These are phyloP conservation scores for Cynocephalus volans DNA, from an alignment of 2,113 vertebrate genomes.

Conservation along the genomic window DNA sequence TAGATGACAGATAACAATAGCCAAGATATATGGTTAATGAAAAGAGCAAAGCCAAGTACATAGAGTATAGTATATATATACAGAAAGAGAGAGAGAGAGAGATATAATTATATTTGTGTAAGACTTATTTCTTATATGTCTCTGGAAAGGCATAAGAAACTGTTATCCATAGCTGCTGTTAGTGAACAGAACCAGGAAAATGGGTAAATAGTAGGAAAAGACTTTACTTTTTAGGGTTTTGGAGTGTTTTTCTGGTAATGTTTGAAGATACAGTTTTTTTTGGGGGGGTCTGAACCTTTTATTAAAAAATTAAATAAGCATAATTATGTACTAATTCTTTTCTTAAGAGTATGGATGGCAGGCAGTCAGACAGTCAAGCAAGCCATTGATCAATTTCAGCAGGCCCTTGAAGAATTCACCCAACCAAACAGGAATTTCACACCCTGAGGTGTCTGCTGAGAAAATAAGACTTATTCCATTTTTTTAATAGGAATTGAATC, in stretches of 20 bases:
- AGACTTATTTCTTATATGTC: background rate
- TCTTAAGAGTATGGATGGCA: background rate
- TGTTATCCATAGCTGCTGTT: background rate
- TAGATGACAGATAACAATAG: background rate
- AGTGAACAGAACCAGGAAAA: background rate
- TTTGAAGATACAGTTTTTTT: background rate
- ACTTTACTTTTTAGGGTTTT: background rate
- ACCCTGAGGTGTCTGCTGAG: background rate
- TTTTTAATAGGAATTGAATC: constrained; percentile 33
- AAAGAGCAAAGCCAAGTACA: background rate
- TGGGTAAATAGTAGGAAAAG: background rate
- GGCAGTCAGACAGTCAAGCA: background rate
- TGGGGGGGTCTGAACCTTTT: background rate
- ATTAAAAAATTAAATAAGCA: constrained; percentile 41
- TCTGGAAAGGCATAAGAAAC: background rate
- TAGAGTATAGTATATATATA: background rate
- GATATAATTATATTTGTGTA: background rate
- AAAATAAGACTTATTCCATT: background rate
- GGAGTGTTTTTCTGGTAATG: background rate
- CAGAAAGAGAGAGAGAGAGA: background rate
- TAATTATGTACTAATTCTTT: constrained; percentile 4
- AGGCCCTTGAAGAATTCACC: constrained; percentile 22
- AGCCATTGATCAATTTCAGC: background rate
- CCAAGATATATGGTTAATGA: background rate
- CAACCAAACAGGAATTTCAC: constrained; percentile 8